A percentile compares a stretch with the other conserved stretches of the same genome.
Conservation (phyloP, 1,140 invertebrate genomes). For the Magallana ariakensis region DNA sequence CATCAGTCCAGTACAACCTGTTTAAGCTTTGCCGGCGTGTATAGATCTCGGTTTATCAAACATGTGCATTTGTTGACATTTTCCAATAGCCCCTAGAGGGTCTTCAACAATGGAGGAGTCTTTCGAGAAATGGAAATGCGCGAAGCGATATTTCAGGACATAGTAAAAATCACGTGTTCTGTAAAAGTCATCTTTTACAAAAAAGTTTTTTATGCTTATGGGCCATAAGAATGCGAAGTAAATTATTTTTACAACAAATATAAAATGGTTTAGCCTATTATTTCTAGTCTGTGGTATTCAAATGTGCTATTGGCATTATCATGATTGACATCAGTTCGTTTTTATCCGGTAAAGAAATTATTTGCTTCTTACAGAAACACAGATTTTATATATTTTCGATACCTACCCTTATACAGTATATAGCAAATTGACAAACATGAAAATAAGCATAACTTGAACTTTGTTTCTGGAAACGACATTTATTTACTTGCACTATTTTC, state of each 20-base stretch:
- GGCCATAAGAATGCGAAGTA: too few relatives aligned
- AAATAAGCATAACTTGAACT: too few relatives aligned
- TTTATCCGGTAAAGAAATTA: not conserved
- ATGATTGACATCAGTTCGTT: not conserved
- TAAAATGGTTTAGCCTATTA: too few relatives aligned
- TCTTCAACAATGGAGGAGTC: conserved; percentile 39
- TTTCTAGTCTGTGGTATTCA: too few relatives aligned
- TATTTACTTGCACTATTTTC: not conserved
- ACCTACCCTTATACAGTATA: too few relatives aligned
- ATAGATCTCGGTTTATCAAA: not conserved
- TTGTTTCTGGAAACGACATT: too few relatives aligned
- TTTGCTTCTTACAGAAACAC: not conserved
- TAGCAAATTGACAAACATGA: too few relatives aligned
- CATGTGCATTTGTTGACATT: conserved; percentile 73
- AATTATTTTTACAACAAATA: too few relatives aligned
- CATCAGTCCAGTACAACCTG: too few relatives aligned
- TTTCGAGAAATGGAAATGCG: not conserved
- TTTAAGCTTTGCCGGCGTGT: too few relatives aligned
- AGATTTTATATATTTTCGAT: too few relatives aligned
- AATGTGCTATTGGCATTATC: not conserved
- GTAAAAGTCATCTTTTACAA: not conserved
- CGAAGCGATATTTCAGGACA: conserved; percentile 9
- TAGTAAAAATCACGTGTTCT: not conserved
- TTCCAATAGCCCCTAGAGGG: conserved; percentile 68
- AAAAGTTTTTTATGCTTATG: too few relatives aligned